A percentile compares a stretch with the other conserved stretches of the same genome.
phyloP scores from a whole-genome alignment of 2,888 invertebrate species.

The Hirtodrosophila confusa region DNA sequence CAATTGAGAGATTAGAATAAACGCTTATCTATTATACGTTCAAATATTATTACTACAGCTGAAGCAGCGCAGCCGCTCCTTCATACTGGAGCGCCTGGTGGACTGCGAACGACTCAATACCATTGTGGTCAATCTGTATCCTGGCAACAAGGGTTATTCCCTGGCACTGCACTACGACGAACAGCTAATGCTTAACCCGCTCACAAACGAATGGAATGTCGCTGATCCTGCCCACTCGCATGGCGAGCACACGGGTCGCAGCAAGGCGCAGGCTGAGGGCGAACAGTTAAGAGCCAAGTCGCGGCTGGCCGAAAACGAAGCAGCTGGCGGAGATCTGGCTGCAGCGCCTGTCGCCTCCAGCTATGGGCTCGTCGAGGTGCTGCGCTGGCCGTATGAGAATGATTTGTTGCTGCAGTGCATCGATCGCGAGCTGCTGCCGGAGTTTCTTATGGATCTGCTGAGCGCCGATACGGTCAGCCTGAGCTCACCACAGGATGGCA shows the following conservation, averaged over 20 bases:
- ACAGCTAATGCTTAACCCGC: constrained; percentile 81
- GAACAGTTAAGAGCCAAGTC: constrained; percentile 33
- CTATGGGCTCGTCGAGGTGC: constrained; percentile 89
- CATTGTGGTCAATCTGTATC: constrained; percentile 94
- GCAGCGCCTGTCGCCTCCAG: constrained; percentile 29
- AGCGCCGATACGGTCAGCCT: constrained; percentile 88
- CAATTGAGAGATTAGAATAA: background rate
- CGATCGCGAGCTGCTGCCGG: constrained; percentile 95
- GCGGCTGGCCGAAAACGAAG: constrained; percentile 36
- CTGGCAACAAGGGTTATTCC: constrained; percentile 96
- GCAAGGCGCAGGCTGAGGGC: constrained; percentile 37
- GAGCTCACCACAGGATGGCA: constrained; percentile 71
- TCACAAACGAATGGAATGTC: constrained; percentile 73
- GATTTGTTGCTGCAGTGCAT: constrained; percentile 94
- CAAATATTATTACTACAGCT: constrained; percentile 62
- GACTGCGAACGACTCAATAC: constrained; percentile 94
- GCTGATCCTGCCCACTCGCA: constrained; percentile 23
- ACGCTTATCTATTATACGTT: too few relatives aligned
- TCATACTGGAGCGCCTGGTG: constrained; percentile 93
- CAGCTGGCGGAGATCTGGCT: constrained; percentile 8
- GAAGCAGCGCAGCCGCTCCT: constrained; percentile 85
- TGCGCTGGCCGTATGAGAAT: constrained; percentile 94
- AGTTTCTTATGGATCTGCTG: constrained; percentile 92
- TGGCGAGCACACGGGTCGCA: constrained; percentile 41
- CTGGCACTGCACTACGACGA: constrained; percentile 83